These are phyloP conservation scores for Hyperoplus lanceolatus DNA, from an alignment of 2,797 vertebrate species.

Conservation along the genomic window DNA sequence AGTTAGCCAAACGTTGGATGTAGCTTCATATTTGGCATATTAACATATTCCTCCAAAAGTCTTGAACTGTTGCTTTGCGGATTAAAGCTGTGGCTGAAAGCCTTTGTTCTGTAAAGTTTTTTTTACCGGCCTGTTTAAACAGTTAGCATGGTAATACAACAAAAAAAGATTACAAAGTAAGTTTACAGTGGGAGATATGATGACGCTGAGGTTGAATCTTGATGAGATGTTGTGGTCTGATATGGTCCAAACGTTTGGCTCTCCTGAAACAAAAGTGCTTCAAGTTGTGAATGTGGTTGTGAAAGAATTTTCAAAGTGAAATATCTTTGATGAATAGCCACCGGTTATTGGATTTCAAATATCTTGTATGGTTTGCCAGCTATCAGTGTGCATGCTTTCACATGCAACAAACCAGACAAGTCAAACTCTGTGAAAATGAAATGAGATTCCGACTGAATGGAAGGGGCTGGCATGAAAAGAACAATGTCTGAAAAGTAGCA, in stretches of 20 bases:
- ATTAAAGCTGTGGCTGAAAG: constrained; percentile 3
- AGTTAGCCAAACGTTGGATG: background rate
- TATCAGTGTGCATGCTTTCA: constrained; percentile 35
- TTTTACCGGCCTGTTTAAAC: background rate
- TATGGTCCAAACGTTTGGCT: constrained; percentile 6
- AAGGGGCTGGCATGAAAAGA: constrained; percentile 42
- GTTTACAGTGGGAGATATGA: background rate
- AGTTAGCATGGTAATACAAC: background rate
- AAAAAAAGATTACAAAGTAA: background rate
- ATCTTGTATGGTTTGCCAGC: constrained; percentile 29
- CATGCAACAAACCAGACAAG: constrained; percentile 37
- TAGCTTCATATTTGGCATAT: constrained; percentile 9
- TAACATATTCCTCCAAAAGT: background rate
- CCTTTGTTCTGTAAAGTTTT: background rate
- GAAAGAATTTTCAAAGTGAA: background rate
- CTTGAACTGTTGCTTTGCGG: background rate
- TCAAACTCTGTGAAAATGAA: constrained; percentile 19
- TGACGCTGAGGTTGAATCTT: background rate
- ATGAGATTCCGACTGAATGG: constrained; percentile 19
- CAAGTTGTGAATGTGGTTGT: background rate
- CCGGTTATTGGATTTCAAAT: constrained; percentile 25
- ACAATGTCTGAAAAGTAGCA: constrained; percentile 48
- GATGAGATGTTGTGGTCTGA: constrained; percentile 14
- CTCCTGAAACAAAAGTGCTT: background rate
- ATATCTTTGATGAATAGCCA: constrained; percentile 20